A percentile compares a stretch with the other conserved stretches of the same genome.
These are phyloP conservation scores for Syrphus vitripennis DNA, from an alignment of 2,888 invertebrate species.

Conservation along the genomic window DNA sequence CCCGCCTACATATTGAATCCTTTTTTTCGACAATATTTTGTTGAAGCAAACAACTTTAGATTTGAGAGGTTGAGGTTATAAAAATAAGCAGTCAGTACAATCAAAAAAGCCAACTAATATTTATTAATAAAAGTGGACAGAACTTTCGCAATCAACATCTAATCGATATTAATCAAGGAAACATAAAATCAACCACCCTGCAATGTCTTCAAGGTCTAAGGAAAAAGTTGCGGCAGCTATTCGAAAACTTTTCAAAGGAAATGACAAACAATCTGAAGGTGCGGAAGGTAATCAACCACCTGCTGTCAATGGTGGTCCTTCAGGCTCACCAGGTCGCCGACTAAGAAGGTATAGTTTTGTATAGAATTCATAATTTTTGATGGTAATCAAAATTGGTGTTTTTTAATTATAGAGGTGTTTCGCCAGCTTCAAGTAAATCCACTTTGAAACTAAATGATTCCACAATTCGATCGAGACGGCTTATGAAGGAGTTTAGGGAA, in stretches of 20 bases:
- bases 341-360: conserved; percentile 72
- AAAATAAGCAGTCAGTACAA: conserved; percentile 7
- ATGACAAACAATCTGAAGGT: conserved; percentile 86
- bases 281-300: conserved; percentile 79
- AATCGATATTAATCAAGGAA: conserved; percentile 34
- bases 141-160: background rate
- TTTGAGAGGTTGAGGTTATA: background rate
- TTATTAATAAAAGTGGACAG: background rate
- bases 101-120: background rate
- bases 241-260: conserved; percentile 88
- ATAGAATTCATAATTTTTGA: background rate
- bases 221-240: conserved; percentile 92
- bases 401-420: conserved; percentile 77
- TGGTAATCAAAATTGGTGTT: conserved; percentile 1
- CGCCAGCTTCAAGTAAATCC: conserved; percentile 81
- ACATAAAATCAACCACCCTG: conserved; percentile 68
- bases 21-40: conserved; percentile 29
- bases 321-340: conserved; percentile 84
- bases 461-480: conserved; percentile 87
- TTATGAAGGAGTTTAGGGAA: conserved; percentile 93
- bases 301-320: conserved; percentile 80
- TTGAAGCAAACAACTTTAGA: background rate
- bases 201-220: conserved; percentile 90
- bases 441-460: conserved; percentile 83
- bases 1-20: background rate